Percentiles rank a stretch among this genome's conserved stretches.
Evolutionary conservation across 2,113 vertebrate species (phyloP).

Genomic region (Nicator chloris): DNA sequence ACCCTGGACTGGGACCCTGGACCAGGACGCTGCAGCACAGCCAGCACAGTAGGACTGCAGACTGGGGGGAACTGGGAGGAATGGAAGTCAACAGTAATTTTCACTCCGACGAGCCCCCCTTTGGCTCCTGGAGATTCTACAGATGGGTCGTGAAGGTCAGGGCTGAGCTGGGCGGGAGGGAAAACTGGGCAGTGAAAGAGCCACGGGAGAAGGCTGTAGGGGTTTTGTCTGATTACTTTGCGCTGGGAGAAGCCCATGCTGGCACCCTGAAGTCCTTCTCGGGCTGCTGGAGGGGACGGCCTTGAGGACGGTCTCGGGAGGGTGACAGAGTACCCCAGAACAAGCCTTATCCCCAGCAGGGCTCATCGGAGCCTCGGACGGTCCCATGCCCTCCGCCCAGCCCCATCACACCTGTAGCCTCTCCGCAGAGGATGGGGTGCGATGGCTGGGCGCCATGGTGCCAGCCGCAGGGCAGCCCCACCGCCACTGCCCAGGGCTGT

Average conservation of each 20-base stretch:
- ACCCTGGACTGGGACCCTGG: neutral
- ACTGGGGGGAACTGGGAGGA: neutral
- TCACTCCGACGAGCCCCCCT: fast-evolving
- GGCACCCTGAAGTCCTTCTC: neutral
- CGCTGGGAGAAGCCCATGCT: fast-evolving
- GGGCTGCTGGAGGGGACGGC: neutral
- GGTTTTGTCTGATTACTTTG: neutral
- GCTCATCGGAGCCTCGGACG: fast-evolving
- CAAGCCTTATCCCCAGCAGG: neutral
- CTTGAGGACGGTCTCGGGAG: neutral
- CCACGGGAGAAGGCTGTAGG: neutral
- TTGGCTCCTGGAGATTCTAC: neutral
- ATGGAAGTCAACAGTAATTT: neutral
- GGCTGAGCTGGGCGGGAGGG: neutral
- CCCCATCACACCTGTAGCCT: neutral
- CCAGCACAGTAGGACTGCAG: neutral
- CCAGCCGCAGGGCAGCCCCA: neutral
- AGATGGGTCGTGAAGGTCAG: neutral
- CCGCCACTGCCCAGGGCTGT: neutral
- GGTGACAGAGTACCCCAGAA: neutral
- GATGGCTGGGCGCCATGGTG: fast-evolving
- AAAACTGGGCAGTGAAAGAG: neutral
- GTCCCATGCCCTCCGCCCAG: neutral
- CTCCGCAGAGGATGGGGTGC: neutral
- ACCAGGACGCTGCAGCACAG: neutral